phyloP scores from a whole-genome alignment of 2,797 vertebrate species.

The Octomys mimax region DNA sequence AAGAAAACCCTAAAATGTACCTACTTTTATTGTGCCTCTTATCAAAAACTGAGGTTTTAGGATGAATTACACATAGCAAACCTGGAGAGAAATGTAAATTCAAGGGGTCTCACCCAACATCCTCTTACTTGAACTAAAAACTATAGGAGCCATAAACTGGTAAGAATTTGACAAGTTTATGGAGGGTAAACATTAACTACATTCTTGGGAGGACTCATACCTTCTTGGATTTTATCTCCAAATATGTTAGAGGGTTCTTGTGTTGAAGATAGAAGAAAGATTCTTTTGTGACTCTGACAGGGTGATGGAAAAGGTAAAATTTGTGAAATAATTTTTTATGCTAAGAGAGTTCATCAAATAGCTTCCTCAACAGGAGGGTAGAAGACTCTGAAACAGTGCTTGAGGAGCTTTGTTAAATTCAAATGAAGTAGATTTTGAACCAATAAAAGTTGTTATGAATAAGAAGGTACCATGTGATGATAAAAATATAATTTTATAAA shows the following conservation, averaged over 20 bases:
- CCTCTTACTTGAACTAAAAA: neutral
- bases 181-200: rapidly evolving
- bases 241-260: neutral
- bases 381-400: neutral
- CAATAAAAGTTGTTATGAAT: neutral
- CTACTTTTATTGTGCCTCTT: neutral
- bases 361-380: neutral
- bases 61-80: neutral
- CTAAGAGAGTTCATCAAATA: neutral
- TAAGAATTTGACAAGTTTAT: neutral
- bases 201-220: neutral
- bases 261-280: neutral
- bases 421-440: neutral
- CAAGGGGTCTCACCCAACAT: too few species aligned
- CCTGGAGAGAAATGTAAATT: neutral
- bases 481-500: neutral
- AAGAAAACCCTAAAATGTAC: neutral
- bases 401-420: neutral
- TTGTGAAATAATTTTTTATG: neutral
- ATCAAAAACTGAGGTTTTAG: neutral
- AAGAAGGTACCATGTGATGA: neutral
- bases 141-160: neutral
- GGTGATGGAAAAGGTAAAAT: too few species aligned
- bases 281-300: neutral
- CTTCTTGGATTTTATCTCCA: neutral